Base-by-base conservation (phyloP, 2,888 invertebrate genomes). In the Panopea generosa region DNA sequence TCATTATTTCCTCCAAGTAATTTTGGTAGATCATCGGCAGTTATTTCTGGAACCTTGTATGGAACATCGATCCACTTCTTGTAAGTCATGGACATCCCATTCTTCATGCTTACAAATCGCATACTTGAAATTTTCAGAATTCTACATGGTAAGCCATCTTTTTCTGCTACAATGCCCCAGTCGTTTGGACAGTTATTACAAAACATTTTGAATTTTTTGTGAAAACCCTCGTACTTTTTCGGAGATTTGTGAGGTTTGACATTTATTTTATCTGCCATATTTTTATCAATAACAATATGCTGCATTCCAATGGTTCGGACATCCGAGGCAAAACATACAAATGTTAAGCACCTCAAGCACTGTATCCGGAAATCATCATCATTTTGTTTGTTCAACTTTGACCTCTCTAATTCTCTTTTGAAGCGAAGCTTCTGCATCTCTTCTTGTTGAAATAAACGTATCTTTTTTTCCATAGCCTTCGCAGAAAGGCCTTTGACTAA, bases 61-160 rank as follows among this genome's bases (percentile, higher is more conserved):
- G 75, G 75, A 7, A 76, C 61, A 38, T 76, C 72, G 1, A 53
- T 7, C 79, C 79, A 79, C 18, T 76, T 76, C 24, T 68, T 75
- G 49, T 50, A 72, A 7, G 27, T n/a, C 0, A 3, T 26, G 3
- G 45, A 6, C 2, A 2, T 26, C 1, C 49, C n/a, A 1, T 63
- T 63, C 2, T 47, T 52, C 9, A n/a, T 60, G 27, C 75, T 63
- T 18, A 38, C 16, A 20, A 79, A 61, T 26, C 65, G 68, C 27
- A 80, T 62, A 40, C 33, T 43, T 9, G n/a, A 26, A 27, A 80
- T 52, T 27, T 74, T 77, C 14, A 81, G 38, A 26, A 69, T 65
- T 4, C 45, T 45, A 38, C 67, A 65, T 6, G 50, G 45, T 4
- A 77, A 9, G 2, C 74, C 74, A 33, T 74, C 40, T 14, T 60